Conservation (phyloP, 2,113 vertebrate species). For the Bos indicus region DNA sequence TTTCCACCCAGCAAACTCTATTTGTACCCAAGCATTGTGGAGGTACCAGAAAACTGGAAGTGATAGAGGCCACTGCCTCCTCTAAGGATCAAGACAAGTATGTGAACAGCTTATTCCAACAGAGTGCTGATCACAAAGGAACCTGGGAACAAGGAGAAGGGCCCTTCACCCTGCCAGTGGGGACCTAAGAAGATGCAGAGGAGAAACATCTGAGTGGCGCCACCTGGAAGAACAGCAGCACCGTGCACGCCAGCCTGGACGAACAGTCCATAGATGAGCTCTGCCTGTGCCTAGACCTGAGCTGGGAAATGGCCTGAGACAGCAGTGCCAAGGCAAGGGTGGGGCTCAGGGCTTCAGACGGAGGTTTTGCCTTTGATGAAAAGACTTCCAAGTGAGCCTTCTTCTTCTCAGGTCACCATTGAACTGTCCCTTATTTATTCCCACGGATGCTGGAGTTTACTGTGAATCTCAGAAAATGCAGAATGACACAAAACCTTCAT, state of each 20-base stretch:
- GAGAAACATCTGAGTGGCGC: background rate
- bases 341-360: fast-evolving
- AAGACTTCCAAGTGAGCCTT: background rate
- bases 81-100: background rate
- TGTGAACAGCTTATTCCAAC: background rate
- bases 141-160: background rate
- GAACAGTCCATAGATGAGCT: background rate
- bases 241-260: fast-evolving
- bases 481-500: background rate
- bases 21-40: background rate
- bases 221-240: background rate
- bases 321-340: background rate
- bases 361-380: background rate
- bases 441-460: background rate
- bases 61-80: background rate
- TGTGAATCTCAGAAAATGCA: background rate
- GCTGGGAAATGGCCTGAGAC: background rate
- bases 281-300: background rate
- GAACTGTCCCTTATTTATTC: background rate
- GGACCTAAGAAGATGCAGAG: background rate
- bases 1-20: background rate
- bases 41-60: background rate
- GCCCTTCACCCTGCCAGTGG: background rate
- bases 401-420: background rate
- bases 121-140: background rate